Evolutionary conservation across 2,797 vertebrate genomes (phyloP), one percentile per base, ranked within the genome.

Genomic region (Periparus ater): DNA sequence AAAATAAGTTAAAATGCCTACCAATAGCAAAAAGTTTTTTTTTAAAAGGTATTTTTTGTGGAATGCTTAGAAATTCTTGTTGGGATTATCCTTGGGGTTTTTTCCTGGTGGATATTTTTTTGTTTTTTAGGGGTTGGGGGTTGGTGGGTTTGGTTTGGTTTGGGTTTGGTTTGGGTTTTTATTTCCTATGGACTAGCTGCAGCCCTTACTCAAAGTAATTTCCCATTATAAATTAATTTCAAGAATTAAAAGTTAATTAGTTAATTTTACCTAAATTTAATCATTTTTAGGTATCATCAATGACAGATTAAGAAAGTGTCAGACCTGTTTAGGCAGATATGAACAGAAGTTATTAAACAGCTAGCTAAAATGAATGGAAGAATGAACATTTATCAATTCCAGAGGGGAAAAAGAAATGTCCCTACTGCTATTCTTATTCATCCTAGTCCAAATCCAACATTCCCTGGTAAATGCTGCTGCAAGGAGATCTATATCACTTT

Each of bases 91-190:
- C 9, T 48, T 58, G 7, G 1, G 5, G 0, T 1, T 11, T 40
- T 54, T 34, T 29, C 6, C 47, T 34, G 1, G 17, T 58, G 32
- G 27, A 8, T 45, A 60, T 5, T 29, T 40, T 54, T 47, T 10
- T 0, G 9, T 1, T 38, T 34, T 38, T 68, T 45, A 12, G 6
- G 5, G 6, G 1, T 13, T 9, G 5, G 9, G 3, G 2, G 5
- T 51, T 23, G 5, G 1, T 21, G 32, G 9, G 11, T 25, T 30
- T 30, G 30, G 15, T 32, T 61, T 2, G 11, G 7, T 21, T 36
- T 32, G 8, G 11, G 34, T 57, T 60, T 30, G 6, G 1, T 21
- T 48, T 18, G 11, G 17, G 9, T 27, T 29, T 50, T 60, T 88
- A 76, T 85, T 6, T 2, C 11, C 17, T 50, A 6, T 45, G 26